phyloP scores from a whole-genome alignment of 2,888 invertebrate genomes.

The Lycocerus yunnanus region DNA sequence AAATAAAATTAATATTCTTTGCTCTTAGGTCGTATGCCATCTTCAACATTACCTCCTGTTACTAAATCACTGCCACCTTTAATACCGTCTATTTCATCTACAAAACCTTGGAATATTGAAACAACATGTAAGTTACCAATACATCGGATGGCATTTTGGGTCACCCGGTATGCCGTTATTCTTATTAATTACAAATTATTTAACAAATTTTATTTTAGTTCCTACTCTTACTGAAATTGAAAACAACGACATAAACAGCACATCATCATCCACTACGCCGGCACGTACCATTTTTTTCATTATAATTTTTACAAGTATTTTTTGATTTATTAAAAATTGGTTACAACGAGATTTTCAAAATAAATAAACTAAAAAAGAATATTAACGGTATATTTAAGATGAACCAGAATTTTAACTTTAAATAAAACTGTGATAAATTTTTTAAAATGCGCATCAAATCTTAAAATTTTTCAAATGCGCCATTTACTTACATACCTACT shows the following conservation, averaged over 20 bases:
- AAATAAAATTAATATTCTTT: background rate
- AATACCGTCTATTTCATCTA: conserved; percentile 34
- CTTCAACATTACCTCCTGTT: conserved; percentile 14
- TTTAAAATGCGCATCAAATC: background rate
- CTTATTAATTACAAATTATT: background rate
- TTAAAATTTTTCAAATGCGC: background rate
- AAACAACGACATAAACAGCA: background rate
- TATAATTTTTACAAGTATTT: background rate
- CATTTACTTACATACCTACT: background rate
- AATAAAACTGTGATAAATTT: background rate
- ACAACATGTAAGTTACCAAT: conserved; percentile 29
- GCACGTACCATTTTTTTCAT: background rate
- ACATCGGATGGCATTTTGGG: background rate
- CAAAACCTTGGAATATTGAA: conserved; percentile 42
- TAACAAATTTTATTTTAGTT: background rate
- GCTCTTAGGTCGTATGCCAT: conserved; percentile 16
- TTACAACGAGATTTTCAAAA: background rate
- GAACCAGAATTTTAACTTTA: background rate
- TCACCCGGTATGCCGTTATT: background rate
- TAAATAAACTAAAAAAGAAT: background rate
- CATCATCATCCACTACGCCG: background rate
- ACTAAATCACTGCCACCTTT: conserved; percentile 23
- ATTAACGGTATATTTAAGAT: background rate
- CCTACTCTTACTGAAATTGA: background rate
- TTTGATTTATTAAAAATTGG: background rate